phyloP scores from a whole-genome alignment of 2,888 invertebrate genomes.

The Caenorhabditis sp. region DNA sequence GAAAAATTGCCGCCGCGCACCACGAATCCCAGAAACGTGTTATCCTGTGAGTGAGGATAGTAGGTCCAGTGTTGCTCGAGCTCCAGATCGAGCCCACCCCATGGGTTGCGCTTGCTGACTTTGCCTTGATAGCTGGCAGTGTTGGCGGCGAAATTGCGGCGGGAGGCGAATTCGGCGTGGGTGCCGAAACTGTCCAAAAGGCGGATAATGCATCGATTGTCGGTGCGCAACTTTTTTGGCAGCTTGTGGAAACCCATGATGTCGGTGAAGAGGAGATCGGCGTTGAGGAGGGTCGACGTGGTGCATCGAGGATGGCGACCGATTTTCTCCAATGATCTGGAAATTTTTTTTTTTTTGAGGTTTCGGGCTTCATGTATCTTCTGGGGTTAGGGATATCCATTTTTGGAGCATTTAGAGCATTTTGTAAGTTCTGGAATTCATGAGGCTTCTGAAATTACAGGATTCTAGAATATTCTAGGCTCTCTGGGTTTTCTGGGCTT shows the following conservation, averaged over 20 bases:
- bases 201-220: conserved; percentile 72
- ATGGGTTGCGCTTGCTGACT: conserved; percentile 63
- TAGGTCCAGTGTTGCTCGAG: conserved; percentile 71
- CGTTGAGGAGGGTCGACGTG: conserved; percentile 2
- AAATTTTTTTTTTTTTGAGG: too few relatives aligned
- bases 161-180: conserved; percentile 73
- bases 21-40: conserved; percentile 74
- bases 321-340: too few relatives aligned
- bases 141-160: conserved; percentile 71
- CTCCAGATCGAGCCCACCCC: conserved; percentile 74
- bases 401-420: too few relatives aligned
- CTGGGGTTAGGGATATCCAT: too few relatives aligned
- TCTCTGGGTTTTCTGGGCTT: too few relatives aligned
- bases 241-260: conserved; percentile 73
- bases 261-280: conserved; percentile 73
- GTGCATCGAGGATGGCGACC: too few relatives aligned
- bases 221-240: conserved; percentile 56
- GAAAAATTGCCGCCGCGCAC: conserved; percentile 68
- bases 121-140: conserved; percentile 56
- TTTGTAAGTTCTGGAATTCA: too few relatives aligned
- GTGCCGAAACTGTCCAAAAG: conserved; percentile 74
- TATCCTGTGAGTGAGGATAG: conserved; percentile 73
- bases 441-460: too few relatives aligned
- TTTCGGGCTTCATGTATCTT: too few relatives aligned
- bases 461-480: too few relatives aligned